Conservation (phyloP, 2,888 invertebrate genomes). For the Zygaena filipendulae region DNA sequence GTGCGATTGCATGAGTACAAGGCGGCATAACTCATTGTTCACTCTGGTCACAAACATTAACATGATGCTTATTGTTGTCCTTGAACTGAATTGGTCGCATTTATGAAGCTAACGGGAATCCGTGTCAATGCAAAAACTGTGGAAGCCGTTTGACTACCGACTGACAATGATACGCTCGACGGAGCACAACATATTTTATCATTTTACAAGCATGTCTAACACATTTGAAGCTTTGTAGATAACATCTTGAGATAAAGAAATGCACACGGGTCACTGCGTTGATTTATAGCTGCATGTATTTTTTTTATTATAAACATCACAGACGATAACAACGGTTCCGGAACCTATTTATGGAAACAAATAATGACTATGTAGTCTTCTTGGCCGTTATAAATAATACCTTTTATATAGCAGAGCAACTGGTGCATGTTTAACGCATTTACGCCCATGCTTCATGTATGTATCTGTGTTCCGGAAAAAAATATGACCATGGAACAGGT, state of each 20-base stretch:
- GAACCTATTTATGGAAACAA: too few relatives aligned
- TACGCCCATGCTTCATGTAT: slow-evolving; percentile 27
- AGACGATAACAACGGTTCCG: too few relatives aligned
- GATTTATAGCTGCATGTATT: slow-evolving; percentile 11
- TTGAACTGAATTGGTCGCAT: slow-evolving; percentile 63
- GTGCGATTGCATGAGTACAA: slow-evolving; percentile 57
- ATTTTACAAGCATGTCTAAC: too few relatives aligned
- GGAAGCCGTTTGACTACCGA: slow-evolving; percentile 36
- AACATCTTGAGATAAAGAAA: too few relatives aligned
- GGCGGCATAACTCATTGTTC: slow-evolving; percentile 59
- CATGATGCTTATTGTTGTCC: slow-evolving; percentile 56
- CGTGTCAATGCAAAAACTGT: slow-evolving; percentile 57
- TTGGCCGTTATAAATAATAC: too few relatives aligned
- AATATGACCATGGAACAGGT: slow-evolving; percentile 56
- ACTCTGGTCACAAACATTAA: slow-evolving; percentile 57
- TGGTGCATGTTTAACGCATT: too few relatives aligned
- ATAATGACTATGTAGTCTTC: too few relatives aligned
- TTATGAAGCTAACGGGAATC: slow-evolving; percentile 59
- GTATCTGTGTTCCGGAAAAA: too few relatives aligned
- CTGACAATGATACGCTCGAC: slow-evolving; percentile 25
- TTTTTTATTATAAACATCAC: too few relatives aligned
- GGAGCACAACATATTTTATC: too few relatives aligned
- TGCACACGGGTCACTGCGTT: slow-evolving; percentile 4
- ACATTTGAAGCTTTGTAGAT: too few relatives aligned
- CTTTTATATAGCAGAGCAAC: too few relatives aligned